Conservation (phyloP, 2,113 vertebrate genomes). For the Eolophus roseicapilla region DNA sequence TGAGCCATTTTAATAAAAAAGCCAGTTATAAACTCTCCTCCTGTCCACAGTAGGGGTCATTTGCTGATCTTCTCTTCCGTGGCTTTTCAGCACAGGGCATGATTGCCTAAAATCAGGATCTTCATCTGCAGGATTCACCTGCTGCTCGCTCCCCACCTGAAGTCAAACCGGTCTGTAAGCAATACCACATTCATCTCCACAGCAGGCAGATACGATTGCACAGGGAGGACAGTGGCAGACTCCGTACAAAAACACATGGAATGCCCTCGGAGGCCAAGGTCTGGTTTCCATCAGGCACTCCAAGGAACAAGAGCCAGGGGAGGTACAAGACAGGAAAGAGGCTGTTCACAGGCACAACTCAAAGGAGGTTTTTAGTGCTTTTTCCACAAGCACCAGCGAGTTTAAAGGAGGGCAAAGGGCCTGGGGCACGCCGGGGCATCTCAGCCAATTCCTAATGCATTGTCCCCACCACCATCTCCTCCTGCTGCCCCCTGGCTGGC, state of each 20-base stretch:
- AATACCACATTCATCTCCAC: neutral
- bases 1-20: neutral
- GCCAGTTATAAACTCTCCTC: neutral
- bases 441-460: neutral
- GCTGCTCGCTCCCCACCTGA: neutral
- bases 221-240: accelerated
- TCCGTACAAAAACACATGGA: neutral
- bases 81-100: neutral
- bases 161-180: accelerated
- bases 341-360: neutral
- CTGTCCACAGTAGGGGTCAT: neutral
- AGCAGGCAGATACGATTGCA: neutral
- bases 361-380: neutral
- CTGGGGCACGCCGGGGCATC: neutral
- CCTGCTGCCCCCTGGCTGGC: neutral
- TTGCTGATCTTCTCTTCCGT: neutral
- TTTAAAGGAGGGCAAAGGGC: neutral
- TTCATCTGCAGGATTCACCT: neutral
- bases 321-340: neutral
- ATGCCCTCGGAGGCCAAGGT: neutral
- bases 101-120: neutral
- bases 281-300: neutral
- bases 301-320: neutral
- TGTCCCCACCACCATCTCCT: accelerated
- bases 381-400: accelerated